These are phyloP conservation scores for Elysia chlorotica DNA, from an alignment of 1,140 invertebrate genomes.

Conservation along the genomic window DNA sequence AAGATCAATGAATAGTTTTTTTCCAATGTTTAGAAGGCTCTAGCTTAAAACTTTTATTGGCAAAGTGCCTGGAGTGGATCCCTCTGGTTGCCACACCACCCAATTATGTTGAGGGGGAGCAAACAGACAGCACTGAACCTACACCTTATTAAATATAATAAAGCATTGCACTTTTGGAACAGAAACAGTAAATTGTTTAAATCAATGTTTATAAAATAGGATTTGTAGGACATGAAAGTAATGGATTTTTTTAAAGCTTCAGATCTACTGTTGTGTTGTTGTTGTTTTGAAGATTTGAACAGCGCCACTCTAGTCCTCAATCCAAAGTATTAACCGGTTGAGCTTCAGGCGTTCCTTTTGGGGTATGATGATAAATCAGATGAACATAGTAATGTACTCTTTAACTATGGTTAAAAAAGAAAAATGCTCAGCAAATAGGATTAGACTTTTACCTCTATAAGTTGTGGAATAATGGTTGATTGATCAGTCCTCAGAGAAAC, in stretches of 20 bases:
- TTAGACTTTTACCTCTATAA: conserved; percentile 15
- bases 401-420: background rate
- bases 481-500: conserved; percentile 76
- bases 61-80: too few species aligned
- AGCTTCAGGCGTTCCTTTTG: background rate
- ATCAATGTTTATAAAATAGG: too few species aligned
- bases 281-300: background rate
- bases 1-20: background rate
- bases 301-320: background rate
- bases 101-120: too few species aligned
- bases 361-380: background rate
- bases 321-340: background rate
- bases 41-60: too few species aligned
- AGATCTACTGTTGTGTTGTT: background rate
- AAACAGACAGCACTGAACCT: too few species aligned
- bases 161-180: too few species aligned
- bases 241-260: too few species aligned
- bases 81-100: too few species aligned
- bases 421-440: background rate
- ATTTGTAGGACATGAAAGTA: too few species aligned
- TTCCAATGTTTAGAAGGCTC: too few species aligned
- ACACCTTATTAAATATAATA: too few species aligned
- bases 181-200: too few species aligned
- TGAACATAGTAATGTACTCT: background rate
- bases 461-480: conserved; percentile 74